Conservation (phyloP, 2,113 vertebrate species). For the Carlito syrichta region DNA sequence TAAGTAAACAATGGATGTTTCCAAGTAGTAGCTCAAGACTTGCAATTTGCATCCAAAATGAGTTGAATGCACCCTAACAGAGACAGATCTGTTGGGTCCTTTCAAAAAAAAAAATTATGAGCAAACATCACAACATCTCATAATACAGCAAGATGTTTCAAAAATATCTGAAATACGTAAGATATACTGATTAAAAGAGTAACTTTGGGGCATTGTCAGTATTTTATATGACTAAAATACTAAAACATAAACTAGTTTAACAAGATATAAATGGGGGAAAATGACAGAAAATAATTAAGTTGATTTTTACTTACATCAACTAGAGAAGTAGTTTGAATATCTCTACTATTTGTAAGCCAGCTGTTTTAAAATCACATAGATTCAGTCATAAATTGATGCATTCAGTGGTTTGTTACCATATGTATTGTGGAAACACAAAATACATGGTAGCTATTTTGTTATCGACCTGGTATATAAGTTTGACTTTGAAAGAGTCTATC, state of each 20-base stretch:
- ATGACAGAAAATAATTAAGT: not conserved
- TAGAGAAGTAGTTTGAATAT: not conserved
- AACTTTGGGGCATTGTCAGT: not conserved
- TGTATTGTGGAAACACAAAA: not conserved
- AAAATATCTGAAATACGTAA: not conserved
- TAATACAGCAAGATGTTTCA: not conserved
- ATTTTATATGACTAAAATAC: not conserved
- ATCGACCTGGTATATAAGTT: not conserved
- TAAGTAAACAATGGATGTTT: not conserved
- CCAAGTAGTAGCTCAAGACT: not conserved
- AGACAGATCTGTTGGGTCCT: not conserved
- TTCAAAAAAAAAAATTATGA: not conserved
- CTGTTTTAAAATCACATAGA: conserved; percentile 12
- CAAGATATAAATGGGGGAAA: not conserved
- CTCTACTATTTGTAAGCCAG: not conserved
- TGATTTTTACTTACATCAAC: not conserved
- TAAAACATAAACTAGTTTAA: not conserved
- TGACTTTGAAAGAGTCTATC: not conserved
- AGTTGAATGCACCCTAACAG: not conserved
- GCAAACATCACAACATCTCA: not conserved
- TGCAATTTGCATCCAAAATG: not conserved
- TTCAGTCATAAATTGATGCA: not conserved
- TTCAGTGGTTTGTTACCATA: not conserved
- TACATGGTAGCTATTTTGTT: not conserved
- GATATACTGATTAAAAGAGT: not conserved